Conservation (phyloP, 2,797 vertebrate species). For the Buceros bicornis region DNA sequence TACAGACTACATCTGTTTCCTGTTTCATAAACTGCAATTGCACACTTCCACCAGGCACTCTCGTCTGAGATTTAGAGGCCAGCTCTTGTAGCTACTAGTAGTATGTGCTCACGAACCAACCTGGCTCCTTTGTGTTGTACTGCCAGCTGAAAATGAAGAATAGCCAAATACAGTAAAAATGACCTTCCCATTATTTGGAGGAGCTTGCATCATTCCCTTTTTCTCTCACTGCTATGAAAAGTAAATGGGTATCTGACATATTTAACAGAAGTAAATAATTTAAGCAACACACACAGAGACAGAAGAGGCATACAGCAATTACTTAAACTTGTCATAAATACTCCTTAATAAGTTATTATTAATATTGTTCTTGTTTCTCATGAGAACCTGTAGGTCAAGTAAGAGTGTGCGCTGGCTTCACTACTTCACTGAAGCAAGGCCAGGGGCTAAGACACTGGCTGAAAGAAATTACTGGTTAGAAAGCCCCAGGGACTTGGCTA, state of each 20-base stretch:
- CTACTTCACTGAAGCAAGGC: neutral
- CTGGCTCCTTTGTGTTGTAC: neutral
- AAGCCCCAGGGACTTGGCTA: neutral
- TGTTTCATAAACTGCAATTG: conserved; percentile 22
- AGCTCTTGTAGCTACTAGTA: neutral
- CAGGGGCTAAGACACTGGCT: neutral
- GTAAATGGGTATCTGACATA: neutral
- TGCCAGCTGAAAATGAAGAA: neutral
- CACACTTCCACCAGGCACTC: neutral
- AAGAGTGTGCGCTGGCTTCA: neutral
- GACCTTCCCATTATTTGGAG: neutral
- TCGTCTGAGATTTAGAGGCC: neutral
- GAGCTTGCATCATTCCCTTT: neutral
- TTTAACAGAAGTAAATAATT: neutral
- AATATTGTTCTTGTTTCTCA: neutral
- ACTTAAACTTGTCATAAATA: neutral
- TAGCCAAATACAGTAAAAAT: neutral
- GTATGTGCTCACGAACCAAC: neutral
- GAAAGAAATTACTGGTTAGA: neutral
- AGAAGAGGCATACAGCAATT: neutral
- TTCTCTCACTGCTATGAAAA: neutral
- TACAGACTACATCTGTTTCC: conserved; percentile 68
- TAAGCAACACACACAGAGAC: neutral
- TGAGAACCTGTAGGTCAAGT: neutral
- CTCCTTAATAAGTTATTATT: neutral